A percentile compares a stretch with the other conserved stretches of the same genome.
These are phyloP conservation scores for Coendou prehensilis DNA, from an alignment of 2,797 vertebrate species.

Conservation along the genomic window DNA sequence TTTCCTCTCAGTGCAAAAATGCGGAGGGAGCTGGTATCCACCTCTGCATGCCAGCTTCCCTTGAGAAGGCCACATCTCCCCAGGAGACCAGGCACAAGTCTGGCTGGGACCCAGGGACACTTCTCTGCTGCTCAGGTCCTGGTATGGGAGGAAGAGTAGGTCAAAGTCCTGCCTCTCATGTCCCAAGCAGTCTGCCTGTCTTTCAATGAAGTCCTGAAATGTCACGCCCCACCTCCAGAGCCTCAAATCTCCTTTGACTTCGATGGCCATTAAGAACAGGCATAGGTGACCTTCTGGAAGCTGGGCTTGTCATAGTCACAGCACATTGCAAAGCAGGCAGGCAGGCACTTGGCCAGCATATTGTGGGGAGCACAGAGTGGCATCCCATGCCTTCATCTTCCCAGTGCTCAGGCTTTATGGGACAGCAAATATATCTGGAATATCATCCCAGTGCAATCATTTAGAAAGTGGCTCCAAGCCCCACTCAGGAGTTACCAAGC, in stretches of 20 bases:
- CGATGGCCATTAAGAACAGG: neutral
- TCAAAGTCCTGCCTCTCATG: neutral
- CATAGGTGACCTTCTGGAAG: neutral
- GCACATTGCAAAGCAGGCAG: neutral
- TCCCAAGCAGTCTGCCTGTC: neutral
- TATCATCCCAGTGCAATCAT: accelerated
- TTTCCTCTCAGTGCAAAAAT: neutral
- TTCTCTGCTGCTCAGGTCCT: neutral
- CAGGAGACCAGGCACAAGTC: neutral
- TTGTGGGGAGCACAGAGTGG: too few relatives aligned
- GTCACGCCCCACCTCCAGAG: neutral
- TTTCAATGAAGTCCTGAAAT: neutral
- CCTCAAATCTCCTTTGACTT: constrained; percentile 27
- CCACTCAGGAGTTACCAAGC: neutral
- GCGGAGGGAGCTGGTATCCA: neutral
- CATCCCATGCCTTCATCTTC: neutral
- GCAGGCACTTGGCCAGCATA: neutral
- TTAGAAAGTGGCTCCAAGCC: neutral
- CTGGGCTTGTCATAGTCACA: neutral
- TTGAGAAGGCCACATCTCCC: neutral
- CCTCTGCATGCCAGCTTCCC: neutral
- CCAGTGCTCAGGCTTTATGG: neutral
- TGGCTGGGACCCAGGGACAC: neutral
- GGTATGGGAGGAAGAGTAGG: neutral
- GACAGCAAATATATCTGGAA: constrained; percentile 63